A percentile compares a stretch with the other conserved stretches of the same genome.
Evolutionary conservation across 2,888 invertebrate species (phyloP).

Genomic region (Dryadula phaetusa): DNA sequence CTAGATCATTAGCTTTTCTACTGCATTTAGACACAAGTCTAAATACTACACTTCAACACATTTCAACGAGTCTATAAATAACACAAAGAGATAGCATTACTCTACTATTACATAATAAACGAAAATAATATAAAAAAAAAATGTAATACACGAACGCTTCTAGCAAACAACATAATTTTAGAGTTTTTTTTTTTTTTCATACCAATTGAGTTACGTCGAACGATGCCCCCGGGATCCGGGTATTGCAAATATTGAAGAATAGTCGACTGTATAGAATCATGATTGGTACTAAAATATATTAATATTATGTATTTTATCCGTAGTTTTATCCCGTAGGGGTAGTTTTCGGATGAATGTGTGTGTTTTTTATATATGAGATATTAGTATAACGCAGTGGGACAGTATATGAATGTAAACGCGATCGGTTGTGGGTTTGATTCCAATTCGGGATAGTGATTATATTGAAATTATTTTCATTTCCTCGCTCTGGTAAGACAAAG

Average conservation of each 20-base stretch:
- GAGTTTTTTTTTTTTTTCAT: conserved; percentile 42
- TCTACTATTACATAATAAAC: neutral
- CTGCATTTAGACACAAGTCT: too few relatives aligned
- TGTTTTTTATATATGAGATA: neutral
- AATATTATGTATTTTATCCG: too few relatives aligned
- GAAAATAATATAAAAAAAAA: neutral
- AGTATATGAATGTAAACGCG: too few relatives aligned
- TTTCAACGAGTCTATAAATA: too few relatives aligned
- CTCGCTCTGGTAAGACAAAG: too few relatives aligned
- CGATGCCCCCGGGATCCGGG: conserved; percentile 49
- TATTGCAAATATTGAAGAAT: conserved; percentile 46
- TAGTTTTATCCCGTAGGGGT: neutral
- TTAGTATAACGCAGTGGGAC: too few relatives aligned
- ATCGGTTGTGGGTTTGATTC: too few relatives aligned
- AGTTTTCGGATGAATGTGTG: neutral
- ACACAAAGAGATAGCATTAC: too few relatives aligned
- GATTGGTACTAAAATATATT: conserved; percentile 24
- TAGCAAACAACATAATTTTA: neutral
- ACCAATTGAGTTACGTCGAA: conserved; percentile 50
- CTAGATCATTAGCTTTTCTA: too few relatives aligned
- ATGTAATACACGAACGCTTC: neutral
- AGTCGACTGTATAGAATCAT: conserved; percentile 25
- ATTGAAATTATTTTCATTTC: too few relatives aligned
- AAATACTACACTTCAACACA: too few relatives aligned
- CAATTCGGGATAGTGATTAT: too few relatives aligned